phyloP scores from a whole-genome alignment of 2,888 invertebrate genomes.

The Alviniconcha strummeri region DNA sequence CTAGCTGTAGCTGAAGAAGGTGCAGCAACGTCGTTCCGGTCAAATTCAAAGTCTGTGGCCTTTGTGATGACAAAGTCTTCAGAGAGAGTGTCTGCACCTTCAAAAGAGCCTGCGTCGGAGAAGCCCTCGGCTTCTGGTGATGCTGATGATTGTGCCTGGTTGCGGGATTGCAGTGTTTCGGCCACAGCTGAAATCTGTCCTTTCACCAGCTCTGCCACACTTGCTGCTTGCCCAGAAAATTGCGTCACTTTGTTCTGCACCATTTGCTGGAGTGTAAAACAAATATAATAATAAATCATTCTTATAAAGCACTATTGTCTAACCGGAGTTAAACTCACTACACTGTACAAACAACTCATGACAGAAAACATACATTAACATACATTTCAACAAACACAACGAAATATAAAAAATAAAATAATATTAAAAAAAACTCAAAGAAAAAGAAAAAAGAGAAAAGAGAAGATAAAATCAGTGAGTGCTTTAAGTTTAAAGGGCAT shows the following conservation, averaged over 20 bases:
- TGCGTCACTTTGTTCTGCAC: conserved; percentile 48
- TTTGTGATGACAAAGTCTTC: conserved; percentile 35
- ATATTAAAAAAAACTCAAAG: background rate
- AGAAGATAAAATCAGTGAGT: too few relatives aligned
- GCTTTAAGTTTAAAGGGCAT: too few relatives aligned
- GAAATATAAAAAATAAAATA: too few relatives aligned
- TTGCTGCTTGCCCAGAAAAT: conserved; percentile 51
- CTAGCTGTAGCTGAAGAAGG: too few relatives aligned
- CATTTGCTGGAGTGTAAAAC: conserved; percentile 48
- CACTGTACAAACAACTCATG: too few relatives aligned
- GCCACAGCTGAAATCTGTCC: conserved; percentile 34
- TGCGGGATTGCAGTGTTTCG: conserved; percentile 15
- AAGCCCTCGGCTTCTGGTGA: background rate
- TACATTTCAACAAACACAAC: too few relatives aligned
- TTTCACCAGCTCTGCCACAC: conserved; percentile 46
- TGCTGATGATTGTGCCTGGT: background rate
- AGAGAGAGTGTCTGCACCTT: conserved; percentile 24
- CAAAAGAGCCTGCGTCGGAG: conserved; percentile 12
- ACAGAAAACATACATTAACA: too few relatives aligned
- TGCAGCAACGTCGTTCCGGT: too few relatives aligned
- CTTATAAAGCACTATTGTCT: too few relatives aligned
- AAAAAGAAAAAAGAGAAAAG: too few relatives aligned
- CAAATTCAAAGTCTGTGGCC: conserved; percentile 8
- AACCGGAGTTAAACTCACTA: too few relatives aligned
- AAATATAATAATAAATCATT: background rate